Evolutionary conservation across 2,113 vertebrate genomes (phyloP).

Genomic region (Strigops habroptila): DNA sequence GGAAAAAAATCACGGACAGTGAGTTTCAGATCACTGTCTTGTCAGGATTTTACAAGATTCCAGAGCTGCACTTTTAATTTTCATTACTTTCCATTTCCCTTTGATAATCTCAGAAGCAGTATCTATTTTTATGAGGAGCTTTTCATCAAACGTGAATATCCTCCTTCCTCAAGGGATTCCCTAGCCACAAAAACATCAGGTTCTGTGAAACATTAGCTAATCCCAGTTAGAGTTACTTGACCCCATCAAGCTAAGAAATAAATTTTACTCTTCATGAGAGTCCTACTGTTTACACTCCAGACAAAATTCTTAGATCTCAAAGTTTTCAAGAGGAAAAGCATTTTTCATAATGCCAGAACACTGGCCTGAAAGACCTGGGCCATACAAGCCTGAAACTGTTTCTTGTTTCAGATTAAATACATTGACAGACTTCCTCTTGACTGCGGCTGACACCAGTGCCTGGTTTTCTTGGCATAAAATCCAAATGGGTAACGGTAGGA

Average conservation of each 20-base stretch:
- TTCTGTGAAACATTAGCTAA: conserved; percentile 74
- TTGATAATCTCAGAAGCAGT: conserved; percentile 68
- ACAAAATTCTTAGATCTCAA: conserved; percentile 64
- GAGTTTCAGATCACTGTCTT: conserved; percentile 46
- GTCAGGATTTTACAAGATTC: conserved; percentile 64
- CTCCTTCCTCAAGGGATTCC: conserved; percentile 69
- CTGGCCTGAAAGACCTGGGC: conserved; percentile 51
- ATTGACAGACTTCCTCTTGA: not conserved
- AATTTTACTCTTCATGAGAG: conserved; percentile 65
- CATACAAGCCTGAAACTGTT: conserved; percentile 35
- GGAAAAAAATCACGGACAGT: conserved; percentile 27
- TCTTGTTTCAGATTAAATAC: conserved; percentile 12
- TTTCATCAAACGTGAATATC: conserved; percentile 70
- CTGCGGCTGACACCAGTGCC: not conserved
- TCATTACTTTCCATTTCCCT: conserved; percentile 71
- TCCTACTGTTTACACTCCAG: conserved; percentile 63
- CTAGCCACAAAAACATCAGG: conserved; percentile 69
- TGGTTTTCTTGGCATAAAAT: not conserved
- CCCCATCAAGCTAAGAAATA: conserved; percentile 67
- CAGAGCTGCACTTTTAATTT: conserved; percentile 67
- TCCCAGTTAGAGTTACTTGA: conserved; percentile 69
- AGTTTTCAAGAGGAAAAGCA: conserved; percentile 66
- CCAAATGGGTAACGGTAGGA: not conserved
- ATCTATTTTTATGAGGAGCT: conserved; percentile 76
- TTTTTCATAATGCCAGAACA: conserved; percentile 58